Conservation (phyloP, 2,113 vertebrate genomes). For the Melanerpes formicivorus region DNA sequence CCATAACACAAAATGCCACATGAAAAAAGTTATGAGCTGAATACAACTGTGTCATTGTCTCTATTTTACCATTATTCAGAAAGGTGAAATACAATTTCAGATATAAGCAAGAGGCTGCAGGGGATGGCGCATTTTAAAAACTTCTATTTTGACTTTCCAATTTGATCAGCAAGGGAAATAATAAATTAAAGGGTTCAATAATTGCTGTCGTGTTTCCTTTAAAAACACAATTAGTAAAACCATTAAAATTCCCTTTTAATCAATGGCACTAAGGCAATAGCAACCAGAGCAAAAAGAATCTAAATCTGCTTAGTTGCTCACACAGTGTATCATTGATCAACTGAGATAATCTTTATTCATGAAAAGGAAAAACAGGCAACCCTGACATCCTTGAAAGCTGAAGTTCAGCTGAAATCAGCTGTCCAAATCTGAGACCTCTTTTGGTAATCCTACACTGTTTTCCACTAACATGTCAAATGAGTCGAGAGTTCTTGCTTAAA, state of each 20-base stretch:
- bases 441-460: accelerated
- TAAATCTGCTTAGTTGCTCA: not conserved
- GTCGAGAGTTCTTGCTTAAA: not conserved
- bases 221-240: slow-evolving; percentile 21
- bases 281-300: not conserved
- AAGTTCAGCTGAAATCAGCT: not conserved
- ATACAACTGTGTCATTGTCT: not conserved
- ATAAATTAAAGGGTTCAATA: slow-evolving; percentile 15
- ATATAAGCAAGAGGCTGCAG: not conserved
- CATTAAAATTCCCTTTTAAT: slow-evolving; percentile 48
- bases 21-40: not conserved
- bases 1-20: not conserved
- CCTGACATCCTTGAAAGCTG: not conserved
- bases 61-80: not conserved
- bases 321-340: not conserved
- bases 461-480: not conserved
- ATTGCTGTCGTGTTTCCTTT: not conserved
- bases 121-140: not conserved
- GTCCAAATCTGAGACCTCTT: not conserved
- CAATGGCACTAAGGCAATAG: not conserved
- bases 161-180: not conserved
- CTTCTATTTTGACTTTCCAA: not conserved
- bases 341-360: not conserved
- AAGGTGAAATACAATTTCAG: not conserved
- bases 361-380: not conserved